Conservation (phyloP, 1,140 invertebrate species). For the Telenomus remus region DNA sequence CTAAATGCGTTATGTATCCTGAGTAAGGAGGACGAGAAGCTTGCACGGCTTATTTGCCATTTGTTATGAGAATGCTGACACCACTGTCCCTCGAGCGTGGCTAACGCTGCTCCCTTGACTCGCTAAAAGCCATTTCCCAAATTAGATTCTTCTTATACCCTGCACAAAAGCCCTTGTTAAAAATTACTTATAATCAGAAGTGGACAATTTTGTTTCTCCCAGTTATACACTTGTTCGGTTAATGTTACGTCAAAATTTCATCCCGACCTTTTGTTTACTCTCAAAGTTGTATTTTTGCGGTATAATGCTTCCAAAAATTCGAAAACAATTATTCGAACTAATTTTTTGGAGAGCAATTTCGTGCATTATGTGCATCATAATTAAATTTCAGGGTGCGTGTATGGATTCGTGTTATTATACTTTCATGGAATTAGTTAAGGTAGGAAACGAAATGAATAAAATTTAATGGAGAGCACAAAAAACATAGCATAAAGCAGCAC, state of each 20-base stretch:
- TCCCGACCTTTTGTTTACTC: too few species aligned
- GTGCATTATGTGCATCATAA: too few species aligned
- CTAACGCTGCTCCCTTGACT: constrained; percentile 37
- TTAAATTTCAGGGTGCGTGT: too few species aligned
- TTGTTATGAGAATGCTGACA: constrained; percentile 32
- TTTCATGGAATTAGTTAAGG: too few species aligned
- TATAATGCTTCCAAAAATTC: too few species aligned
- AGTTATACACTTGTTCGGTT: constrained; percentile 12
- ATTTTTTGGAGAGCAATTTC: too few species aligned
- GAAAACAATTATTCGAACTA: too few species aligned
- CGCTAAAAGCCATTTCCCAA: constrained; percentile 39
- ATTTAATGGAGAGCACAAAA: too few species aligned
- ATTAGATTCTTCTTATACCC: constrained; percentile 32
- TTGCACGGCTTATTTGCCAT: constrained; percentile 48
- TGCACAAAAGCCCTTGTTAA: constrained; percentile 11
- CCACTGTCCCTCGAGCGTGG: constrained; percentile 26
- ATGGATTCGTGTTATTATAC: too few species aligned
- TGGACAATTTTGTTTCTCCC: constrained; percentile 7
- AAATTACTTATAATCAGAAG: constrained; percentile 27
- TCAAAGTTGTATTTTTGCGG: too few species aligned
- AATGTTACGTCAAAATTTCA: neutral
- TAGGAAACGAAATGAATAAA: too few species aligned
- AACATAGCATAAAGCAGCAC: too few species aligned
- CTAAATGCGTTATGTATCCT: constrained; percentile 48
- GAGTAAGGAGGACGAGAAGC: constrained; percentile 21